These are phyloP conservation scores for Anoplophora glabripennis DNA, from an alignment of 1,140 invertebrate genomes.

Conservation along the genomic window DNA sequence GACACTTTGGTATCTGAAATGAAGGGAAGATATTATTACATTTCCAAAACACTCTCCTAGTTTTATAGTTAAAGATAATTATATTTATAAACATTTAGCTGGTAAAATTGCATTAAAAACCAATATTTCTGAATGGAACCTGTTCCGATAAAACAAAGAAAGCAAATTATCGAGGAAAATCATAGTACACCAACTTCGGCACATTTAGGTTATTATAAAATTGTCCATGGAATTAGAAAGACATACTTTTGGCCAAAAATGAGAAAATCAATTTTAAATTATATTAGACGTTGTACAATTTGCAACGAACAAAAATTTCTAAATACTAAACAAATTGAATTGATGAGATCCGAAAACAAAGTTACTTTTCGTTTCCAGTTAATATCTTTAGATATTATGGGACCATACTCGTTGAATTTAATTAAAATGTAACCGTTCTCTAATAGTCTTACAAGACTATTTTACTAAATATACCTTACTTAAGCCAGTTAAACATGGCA, in stretches of 20 bases:
- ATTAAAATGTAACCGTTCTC: constrained; percentile 19
- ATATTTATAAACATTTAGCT: neutral
- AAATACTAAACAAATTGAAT: neutral
- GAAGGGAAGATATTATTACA: constrained; percentile 2
- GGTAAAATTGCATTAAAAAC: neutral
- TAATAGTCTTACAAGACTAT: constrained; percentile 20
- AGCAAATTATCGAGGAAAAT: constrained; percentile 1
- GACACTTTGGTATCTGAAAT: constrained; percentile 16
- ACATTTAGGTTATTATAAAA: constrained; percentile 19
- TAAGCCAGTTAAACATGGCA: constrained; percentile 11
- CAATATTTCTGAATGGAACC: neutral
- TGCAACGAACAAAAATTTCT: neutral
- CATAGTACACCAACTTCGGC: constrained; percentile 11
- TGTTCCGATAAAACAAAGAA: neutral
- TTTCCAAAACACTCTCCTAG: constrained; percentile 6
- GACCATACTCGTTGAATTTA: constrained; percentile 13
- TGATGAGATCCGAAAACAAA: constrained; percentile 12
- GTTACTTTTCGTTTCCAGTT: constrained; percentile 20
- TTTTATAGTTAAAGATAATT: constrained; percentile 10
- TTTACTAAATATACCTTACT: constrained; percentile 23
- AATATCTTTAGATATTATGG: constrained; percentile 18
- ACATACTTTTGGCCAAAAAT: constrained; percentile 23
- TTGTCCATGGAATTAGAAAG: constrained; percentile 3
- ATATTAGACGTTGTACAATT: constrained; percentile 7
- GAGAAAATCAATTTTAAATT: constrained; percentile 1